Percentiles rank a stretch among this genome's conserved stretches.
Evolutionary conservation across 2,113 vertebrate genomes (phyloP).

Genomic region (Triplophysa rosa): DNA sequence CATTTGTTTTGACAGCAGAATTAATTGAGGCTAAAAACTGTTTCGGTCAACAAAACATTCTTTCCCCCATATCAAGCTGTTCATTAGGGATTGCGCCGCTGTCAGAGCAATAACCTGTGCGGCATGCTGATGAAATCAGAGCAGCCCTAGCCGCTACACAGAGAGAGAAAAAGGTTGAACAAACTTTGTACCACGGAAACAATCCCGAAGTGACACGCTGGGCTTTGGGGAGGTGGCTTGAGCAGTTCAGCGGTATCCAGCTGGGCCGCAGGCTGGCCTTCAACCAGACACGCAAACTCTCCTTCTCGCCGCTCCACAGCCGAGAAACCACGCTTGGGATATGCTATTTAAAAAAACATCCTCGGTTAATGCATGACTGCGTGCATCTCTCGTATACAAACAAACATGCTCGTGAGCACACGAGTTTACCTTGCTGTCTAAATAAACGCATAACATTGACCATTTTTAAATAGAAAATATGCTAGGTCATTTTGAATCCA

Average conservation of each 20-base stretch:
- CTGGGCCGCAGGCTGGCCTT: constrained; percentile 91
- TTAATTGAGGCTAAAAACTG: constrained; percentile 93
- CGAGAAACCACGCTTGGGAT: constrained; percentile 74
- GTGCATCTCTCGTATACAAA: constrained; percentile 56
- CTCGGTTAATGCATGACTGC: constrained; percentile 78
- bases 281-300: constrained; percentile 88
- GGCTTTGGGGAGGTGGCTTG: constrained; percentile 70
- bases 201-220: constrained; percentile 88
- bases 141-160: constrained; percentile 77
- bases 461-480: neutral
- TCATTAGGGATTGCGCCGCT: constrained; percentile 87
- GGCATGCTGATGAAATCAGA: constrained; percentile 81
- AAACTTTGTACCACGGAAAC: constrained; percentile 91
- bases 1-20: constrained; percentile 94
- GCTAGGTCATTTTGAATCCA: neutral
- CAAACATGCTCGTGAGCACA: constrained; percentile 19
- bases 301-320: constrained; percentile 62
- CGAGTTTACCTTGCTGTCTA: constrained; percentile 11
- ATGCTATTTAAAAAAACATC: constrained; percentile 74
- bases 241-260: constrained; percentile 87
- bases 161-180: constrained; percentile 81
- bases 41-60: constrained; percentile 76
- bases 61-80: constrained; percentile 83
- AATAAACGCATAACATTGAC: neutral
- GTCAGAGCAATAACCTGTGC: constrained; percentile 89